Base-by-base conservation (phyloP, 1,140 invertebrate species). In the Grapholita molesta region DNA sequence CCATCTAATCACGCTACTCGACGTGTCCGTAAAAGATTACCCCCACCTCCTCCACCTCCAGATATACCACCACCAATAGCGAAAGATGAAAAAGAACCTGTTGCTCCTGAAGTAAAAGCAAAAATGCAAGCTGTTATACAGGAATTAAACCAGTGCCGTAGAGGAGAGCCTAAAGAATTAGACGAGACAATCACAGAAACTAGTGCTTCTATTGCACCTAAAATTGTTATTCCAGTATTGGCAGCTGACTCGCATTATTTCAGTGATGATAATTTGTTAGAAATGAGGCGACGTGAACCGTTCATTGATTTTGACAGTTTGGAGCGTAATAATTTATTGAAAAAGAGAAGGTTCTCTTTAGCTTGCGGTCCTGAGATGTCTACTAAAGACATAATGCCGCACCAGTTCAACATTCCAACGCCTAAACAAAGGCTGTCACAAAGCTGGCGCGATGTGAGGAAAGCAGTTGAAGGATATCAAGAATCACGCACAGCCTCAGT, bases 241-340 rank as follows among this genome's bases (percentile, higher is more conserved):
- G 85, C 85, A 15, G 82, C 84, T 0, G 89, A 91, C 64, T 83
- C 84, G 18, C 71, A 85, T 65, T 88, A 86, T 57, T 85, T 76
- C 53, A 85, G 81, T 65, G 83, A 88, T 70, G 81, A 85, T 69
- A 88, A 85, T 53, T 73, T 76, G 6, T 66, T 84, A 18, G 67
- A 78, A 25, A 53, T 55, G 38, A 73, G 65, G 42, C 87, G 82
- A 18, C 73, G 69, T 66, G 81, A 83, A 25, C 77, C 73, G 33
- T 69, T 67, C 25, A 77, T 83, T 73, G 95, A 97, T 70, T 94
- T 94, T 7, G 96, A 97, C 71, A 97, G 96, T 83, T 90, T 97
- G 66, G 96, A 97, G 80, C 93, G 95, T 70, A 84, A 69, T 55
- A 92, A 61, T 61, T 15, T 93, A 57, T 68, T 83, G 1, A 90